A percentile compares a stretch with the other conserved stretches of the same genome.
These are phyloP conservation scores for Melanotaenia trifasciata DNA, from an alignment of 2,797 vertebrate genomes.

Conservation along the genomic window DNA sequence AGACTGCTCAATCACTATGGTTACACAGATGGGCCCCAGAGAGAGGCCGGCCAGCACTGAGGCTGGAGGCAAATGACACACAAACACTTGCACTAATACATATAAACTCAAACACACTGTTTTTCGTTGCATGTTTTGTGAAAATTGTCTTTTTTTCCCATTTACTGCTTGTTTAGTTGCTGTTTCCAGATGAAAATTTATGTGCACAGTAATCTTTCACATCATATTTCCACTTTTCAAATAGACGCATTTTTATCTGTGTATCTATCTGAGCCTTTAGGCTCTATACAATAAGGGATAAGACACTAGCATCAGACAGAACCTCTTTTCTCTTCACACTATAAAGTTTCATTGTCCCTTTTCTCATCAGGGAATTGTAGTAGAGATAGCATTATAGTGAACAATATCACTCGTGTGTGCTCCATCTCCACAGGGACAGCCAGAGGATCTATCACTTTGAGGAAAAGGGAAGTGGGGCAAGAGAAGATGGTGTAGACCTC, in stretches of 20 bases:
- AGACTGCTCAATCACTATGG: slow-evolving; percentile 82
- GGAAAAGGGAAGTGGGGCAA: slow-evolving; percentile 33
- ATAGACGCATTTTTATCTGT: slow-evolving; percentile 29
- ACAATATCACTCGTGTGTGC: slow-evolving; percentile 56
- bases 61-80: slow-evolving; percentile 63
- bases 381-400: slow-evolving; percentile 67
- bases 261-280: slow-evolving; percentile 51
- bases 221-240: slow-evolving; percentile 3
- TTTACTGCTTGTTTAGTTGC: slow-evolving; percentile 9
- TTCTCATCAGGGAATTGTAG: slow-evolving; percentile 69
- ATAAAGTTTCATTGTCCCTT: slow-evolving; percentile 72
- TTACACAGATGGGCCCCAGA: slow-evolving; percentile 80
- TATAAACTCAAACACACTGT: slow-evolving; percentile 35
- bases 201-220: slow-evolving; percentile 11
- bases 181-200: slow-evolving; percentile 36
- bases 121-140: slow-evolving; percentile 22
- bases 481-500: slow-evolving; percentile 48
- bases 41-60: slow-evolving; percentile 63
- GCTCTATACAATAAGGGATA: slow-evolving; percentile 40
- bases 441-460: slow-evolving; percentile 60
- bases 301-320: slow-evolving; percentile 51
- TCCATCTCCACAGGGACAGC: slow-evolving; percentile 60
- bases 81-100: slow-evolving; percentile 30
- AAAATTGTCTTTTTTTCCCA: slow-evolving; percentile 12
- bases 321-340: slow-evolving; percentile 58